Evolutionary conservation across 2,113 vertebrate genomes (phyloP).

Genomic region (Orycteropus afer): DNA sequence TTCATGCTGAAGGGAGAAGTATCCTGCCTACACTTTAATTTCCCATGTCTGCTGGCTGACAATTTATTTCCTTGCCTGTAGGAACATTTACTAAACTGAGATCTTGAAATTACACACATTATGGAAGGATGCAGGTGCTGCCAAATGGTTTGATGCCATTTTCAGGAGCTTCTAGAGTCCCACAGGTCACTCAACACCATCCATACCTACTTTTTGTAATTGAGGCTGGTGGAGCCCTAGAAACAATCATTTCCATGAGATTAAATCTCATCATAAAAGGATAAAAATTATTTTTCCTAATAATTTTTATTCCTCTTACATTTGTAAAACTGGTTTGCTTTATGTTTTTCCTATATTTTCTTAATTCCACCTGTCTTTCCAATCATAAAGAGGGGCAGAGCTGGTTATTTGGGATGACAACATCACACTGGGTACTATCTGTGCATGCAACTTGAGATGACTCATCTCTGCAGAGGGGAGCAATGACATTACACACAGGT

Average conservation of each 20-base stretch:
- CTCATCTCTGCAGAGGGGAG: not conserved
- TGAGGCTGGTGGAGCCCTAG: not conserved
- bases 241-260: not conserved
- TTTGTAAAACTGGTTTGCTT: not conserved
- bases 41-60: not conserved
- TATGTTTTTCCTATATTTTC: not conserved
- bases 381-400: not conserved
- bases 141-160: not conserved
- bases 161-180: not conserved
- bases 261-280: not conserved
- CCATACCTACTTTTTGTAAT: not conserved
- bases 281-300: not conserved
- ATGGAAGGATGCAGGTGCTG: not conserved
- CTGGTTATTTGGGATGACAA: not conserved
- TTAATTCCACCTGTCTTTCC: not conserved
- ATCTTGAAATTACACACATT: not conserved
- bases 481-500: not conserved
- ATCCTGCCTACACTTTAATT: not conserved
- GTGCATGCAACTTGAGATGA: not conserved
- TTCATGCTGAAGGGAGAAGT: not conserved
- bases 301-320: not conserved
- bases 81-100: conserved; percentile 16
- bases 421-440: not conserved
- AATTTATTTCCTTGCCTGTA: not conserved
- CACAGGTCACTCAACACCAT: not conserved